phyloP scores from a whole-genome alignment of 2,888 invertebrate species.

The Linyphia triangularis region DNA sequence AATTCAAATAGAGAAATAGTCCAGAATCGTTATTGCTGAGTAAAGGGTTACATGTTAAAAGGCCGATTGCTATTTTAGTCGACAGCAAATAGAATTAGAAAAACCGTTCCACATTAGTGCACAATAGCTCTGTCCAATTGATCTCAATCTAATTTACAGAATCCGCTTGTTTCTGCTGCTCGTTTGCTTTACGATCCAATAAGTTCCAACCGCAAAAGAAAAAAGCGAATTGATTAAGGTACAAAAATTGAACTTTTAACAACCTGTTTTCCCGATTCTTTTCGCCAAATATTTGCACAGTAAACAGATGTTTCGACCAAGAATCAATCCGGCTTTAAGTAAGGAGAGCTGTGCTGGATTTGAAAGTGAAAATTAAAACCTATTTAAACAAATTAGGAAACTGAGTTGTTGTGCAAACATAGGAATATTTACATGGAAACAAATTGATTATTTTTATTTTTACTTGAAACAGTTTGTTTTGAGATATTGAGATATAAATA shows the following conservation, averaged over 20 bases:
- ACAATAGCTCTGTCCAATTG: conserved; percentile 66
- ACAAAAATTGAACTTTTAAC: conserved; percentile 65
- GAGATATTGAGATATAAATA: not conserved
- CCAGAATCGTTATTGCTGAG: conserved; percentile 25
- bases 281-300: conserved; percentile 63
- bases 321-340: conserved; percentile 48
- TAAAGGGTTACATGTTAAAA: conserved; percentile 51
- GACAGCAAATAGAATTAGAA: conserved; percentile 61
- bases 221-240: conserved; percentile 56
- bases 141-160: conserved; percentile 73
- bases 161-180: conserved; percentile 44
- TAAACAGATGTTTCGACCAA: conserved; percentile 44
- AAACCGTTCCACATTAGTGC: conserved; percentile 42
- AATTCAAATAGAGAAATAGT: not conserved
- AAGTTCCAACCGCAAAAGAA: conserved; percentile 33
- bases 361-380: conserved; percentile 71
- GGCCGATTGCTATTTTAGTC: conserved; percentile 56
- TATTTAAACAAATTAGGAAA: conserved; percentile 66
- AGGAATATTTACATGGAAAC: conserved; percentile 16
- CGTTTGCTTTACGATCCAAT: conserved; percentile 64
- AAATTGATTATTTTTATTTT: not conserved
- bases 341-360: conserved; percentile 30
- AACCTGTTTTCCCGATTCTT: conserved; percentile 62
- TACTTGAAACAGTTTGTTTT: not conserved
- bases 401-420: conserved; percentile 61